These are phyloP conservation scores for Geothlypis trichas DNA, from an alignment of 2,113 vertebrate genomes.

Conservation along the genomic window DNA sequence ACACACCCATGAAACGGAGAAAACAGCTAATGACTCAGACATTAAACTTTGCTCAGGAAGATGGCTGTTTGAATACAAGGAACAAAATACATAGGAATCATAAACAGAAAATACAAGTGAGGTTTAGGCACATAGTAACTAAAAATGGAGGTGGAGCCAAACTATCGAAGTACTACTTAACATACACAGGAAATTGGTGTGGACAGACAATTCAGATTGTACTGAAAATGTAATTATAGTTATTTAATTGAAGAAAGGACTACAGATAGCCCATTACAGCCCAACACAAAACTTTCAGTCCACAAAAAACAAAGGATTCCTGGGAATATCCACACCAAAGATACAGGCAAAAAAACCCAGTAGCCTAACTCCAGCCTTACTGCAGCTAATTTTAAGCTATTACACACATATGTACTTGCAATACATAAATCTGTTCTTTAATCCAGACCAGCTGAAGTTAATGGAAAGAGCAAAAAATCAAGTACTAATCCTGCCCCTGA, in stretches of 20 bases:
- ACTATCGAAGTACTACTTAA: neutral
- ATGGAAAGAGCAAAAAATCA: neutral
- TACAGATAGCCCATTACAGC: neutral
- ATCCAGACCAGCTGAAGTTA: neutral
- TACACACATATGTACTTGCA: neutral
- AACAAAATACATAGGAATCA: neutral
- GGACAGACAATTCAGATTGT: neutral
- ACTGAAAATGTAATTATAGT: neutral
- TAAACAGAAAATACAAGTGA: neutral
- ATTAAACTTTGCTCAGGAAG: neutral
- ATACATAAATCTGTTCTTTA: neutral
- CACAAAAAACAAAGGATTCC: neutral
- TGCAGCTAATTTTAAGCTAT: neutral
- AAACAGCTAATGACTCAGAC: neutral
- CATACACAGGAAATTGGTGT: fast-evolving
- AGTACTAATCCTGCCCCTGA: neutral
- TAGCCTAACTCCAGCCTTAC: neutral
- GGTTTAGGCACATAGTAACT: neutral
- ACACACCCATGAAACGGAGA: neutral
- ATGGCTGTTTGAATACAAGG: neutral
- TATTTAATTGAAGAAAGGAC: neutral
- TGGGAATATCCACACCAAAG: neutral
- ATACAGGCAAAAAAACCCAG: neutral
- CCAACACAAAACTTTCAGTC: neutral
- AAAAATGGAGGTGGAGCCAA: neutral